Evolutionary conservation across 2,888 invertebrate species (phyloP).

Genomic region (Thera britannica): DNA sequence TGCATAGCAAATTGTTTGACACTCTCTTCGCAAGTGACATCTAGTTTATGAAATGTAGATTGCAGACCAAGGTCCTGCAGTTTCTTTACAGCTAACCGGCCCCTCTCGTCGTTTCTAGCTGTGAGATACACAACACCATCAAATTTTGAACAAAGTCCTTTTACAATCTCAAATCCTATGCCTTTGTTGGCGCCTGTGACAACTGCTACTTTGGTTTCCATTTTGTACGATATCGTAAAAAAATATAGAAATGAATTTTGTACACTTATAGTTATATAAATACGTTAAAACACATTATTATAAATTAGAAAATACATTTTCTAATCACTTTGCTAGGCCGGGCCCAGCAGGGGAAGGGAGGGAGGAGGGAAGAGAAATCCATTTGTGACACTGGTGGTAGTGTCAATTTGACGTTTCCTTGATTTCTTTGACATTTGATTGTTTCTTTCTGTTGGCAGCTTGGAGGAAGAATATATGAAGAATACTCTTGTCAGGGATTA

Average conservation of each 20-base stretch:
- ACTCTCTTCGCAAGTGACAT: slow-evolving; percentile 87
- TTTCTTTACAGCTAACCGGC: slow-evolving; percentile 85
- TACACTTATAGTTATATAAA: slow-evolving; percentile 37
- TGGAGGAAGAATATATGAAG: too few relatives aligned
- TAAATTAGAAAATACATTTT: slow-evolving; percentile 39
- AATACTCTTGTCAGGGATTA: too few relatives aligned
- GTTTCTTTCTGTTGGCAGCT: background rate
- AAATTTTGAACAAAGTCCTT: slow-evolving; percentile 87
- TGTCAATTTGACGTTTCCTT: background rate
- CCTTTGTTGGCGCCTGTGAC: slow-evolving; percentile 79
- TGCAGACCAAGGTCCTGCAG: slow-evolving; percentile 84
- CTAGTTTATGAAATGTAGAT: slow-evolving; percentile 88
- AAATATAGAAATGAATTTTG: slow-evolving; percentile 26
- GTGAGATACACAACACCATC: slow-evolving; percentile 90
- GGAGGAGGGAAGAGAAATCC: background rate
- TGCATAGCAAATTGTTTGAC: slow-evolving; percentile 85
- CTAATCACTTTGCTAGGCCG: slow-evolving; percentile 27
- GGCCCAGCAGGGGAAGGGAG: slow-evolving; percentile 21
- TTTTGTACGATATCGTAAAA: slow-evolving; percentile 61
- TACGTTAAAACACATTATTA: slow-evolving; percentile 39
- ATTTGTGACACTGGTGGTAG: slow-evolving; percentile 6
- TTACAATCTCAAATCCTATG: slow-evolving; percentile 79
- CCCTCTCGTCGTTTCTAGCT: slow-evolving; percentile 86
- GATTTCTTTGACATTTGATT: background rate
- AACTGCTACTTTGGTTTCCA: slow-evolving; percentile 82